A percentile compares a stretch with the other conserved stretches of the same genome.
These are phyloP conservation scores for Rhombomys opimus DNA, from an alignment of 2,113 vertebrate genomes.

Conservation along the genomic window DNA sequence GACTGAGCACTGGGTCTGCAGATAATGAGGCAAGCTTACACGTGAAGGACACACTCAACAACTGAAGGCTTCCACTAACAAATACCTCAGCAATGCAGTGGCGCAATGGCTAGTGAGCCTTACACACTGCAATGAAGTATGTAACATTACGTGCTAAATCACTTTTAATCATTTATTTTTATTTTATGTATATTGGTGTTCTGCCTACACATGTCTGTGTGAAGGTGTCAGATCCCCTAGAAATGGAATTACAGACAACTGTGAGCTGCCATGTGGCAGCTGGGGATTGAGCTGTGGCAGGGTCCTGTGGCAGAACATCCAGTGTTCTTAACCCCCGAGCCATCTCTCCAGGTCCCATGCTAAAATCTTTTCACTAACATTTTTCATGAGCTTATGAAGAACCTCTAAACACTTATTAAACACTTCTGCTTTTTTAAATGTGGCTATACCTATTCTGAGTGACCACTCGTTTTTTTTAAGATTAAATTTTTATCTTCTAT, in stretches of 20 bases:
- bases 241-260: neutral
- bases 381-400: neutral
- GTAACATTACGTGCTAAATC: neutral
- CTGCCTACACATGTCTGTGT: neutral
- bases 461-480: neutral
- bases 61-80: neutral
- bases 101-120: neutral
- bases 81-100: neutral
- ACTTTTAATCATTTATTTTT: neutral
- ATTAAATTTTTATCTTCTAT: neutral
- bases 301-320: neutral
- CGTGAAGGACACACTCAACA: conserved; percentile 9
- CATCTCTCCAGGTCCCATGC: neutral
- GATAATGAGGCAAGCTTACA: neutral
- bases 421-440: neutral
- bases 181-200: neutral
- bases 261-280: neutral
- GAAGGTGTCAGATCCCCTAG: neutral
- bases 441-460: neutral
- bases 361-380: neutral
- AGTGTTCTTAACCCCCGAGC: neutral
- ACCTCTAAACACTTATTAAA: conserved; percentile 7
- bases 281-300: neutral
- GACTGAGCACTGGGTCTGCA: neutral
- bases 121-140: neutral